Base-by-base conservation (phyloP, 1,140 invertebrate species). In the Neodiprion virginianus region DNA sequence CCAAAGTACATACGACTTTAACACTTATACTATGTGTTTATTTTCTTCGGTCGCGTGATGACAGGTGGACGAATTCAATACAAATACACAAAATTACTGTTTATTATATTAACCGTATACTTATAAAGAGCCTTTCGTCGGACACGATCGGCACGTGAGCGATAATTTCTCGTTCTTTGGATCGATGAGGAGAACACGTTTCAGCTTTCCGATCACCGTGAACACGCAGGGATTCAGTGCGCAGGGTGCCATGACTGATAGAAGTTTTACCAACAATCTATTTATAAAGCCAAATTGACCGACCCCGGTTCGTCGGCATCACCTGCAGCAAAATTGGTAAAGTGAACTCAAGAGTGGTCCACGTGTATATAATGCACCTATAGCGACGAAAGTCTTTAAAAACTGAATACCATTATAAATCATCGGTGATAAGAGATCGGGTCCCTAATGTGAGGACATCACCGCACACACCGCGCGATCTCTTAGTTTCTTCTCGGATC, bases 401-500 rank as follows among this genome's bases (percentile, higher is more conserved):
- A 61, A 61, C 14, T 61, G 11, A 61, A 61, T 61, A 61, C 53
- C 53, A 61, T 61, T 61, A 61, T 61, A 61, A 61, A 61, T 61
- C 53, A 61, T 61, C 53, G 53, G 11, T 61, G 53, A 61, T 61
- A 61, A 61, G 53, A 61, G 53, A 61, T 61, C 53, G 53, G 53
- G 53, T 61, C 53, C 53, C 53, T 61, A 61, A 61, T 61, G 53
- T 61, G 53, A 61, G 53, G 53, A 61, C 53, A 61, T 61, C 53
- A 61, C 53, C 53, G 53, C 53, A 61, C 53, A 61, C 53, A 61
- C 53, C 53, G 53, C 28, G 28, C 53, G 53, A 61, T 61, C 53
- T 61, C 53, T 61, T 61, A 61, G 53, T 61, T 61, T 61, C 53
- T 61, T 61, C 53, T 61, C 53, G 53, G 8, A 61, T 61, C 53